These are phyloP conservation scores for Drosophila subpulchrella DNA, from an alignment of 1,140 invertebrate genomes.

Conservation along the genomic window DNA sequence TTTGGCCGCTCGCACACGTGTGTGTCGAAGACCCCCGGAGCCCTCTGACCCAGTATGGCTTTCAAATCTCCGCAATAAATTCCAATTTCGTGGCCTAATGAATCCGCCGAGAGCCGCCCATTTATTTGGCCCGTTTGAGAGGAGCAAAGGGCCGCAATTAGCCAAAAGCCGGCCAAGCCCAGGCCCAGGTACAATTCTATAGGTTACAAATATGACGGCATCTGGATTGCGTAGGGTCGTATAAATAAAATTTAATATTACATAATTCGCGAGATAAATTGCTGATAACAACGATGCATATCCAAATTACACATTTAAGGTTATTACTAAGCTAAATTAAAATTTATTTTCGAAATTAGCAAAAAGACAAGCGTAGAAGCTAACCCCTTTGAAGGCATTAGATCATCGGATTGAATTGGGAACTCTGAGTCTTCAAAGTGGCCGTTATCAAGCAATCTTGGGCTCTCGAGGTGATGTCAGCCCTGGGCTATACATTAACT, in stretches of 20 bases:
- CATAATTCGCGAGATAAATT: conserved; percentile 38
- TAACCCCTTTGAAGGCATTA: conserved; percentile 16
- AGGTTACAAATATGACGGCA: conserved; percentile 41
- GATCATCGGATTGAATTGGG: conserved; percentile 19
- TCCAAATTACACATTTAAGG: conserved; percentile 37
- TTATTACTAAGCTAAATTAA: conserved; percentile 23
- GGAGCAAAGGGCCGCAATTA: conserved; percentile 66
- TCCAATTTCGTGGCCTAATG: conserved; percentile 77
- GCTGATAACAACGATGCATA: conserved; percentile 36
- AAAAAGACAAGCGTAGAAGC: conserved; percentile 1
- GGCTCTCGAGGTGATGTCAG: conserved; percentile 24
- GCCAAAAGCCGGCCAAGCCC: conserved; percentile 27
- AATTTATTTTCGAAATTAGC: conserved; percentile 41
- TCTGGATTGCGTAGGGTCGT: conserved; percentile 23
- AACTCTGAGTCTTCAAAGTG: not conserved
- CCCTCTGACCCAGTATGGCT: conserved; percentile 45
- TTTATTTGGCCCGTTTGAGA: conserved; percentile 49
- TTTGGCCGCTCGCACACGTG: conserved; percentile 65
- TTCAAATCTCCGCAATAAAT: conserved; percentile 79
- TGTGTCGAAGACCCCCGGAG: conserved; percentile 11
- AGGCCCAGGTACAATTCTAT: conserved; percentile 8
- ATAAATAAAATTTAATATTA: conserved; percentile 44
- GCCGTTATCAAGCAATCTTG: conserved; percentile 12
- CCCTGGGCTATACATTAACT: conserved; percentile 8
- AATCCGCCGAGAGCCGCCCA: conserved; percentile 70